These are phyloP conservation scores for Pomacea maculata DNA, from an alignment of 1,140 invertebrate genomes.

Conservation along the genomic window DNA sequence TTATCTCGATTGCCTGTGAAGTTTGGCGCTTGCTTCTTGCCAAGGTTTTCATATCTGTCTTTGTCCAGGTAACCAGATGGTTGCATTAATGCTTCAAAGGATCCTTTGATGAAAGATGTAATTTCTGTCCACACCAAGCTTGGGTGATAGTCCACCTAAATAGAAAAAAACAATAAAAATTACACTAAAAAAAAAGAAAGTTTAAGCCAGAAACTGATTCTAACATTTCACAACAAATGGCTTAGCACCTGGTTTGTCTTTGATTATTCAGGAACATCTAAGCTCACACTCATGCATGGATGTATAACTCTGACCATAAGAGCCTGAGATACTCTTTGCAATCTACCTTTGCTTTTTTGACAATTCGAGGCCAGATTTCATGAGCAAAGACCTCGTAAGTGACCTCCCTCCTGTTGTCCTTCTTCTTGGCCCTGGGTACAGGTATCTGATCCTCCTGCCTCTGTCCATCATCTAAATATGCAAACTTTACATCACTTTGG, in stretches of 20 bases:
- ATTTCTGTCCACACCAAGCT: slow-evolving; percentile 58
- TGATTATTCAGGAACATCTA: not conserved
- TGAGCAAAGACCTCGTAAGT: slow-evolving; percentile 56
- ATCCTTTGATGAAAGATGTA: slow-evolving; percentile 59
- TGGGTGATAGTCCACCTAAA: slow-evolving; percentile 45
- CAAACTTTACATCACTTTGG: no score
- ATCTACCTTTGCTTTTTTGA: slow-evolving; percentile 35
- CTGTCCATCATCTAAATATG: no score
- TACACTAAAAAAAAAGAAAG: no score
- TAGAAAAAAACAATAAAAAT: not conserved
- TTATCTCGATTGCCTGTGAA: slow-evolving; percentile 47
- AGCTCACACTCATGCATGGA: not conserved
- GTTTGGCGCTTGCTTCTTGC: slow-evolving; percentile 55
- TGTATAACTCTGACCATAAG: no score
- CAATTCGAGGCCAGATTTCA: slow-evolving; percentile 53
- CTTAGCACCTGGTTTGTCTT: no score
- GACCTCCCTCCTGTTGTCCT: slow-evolving; percentile 46
- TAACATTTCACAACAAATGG: no score
- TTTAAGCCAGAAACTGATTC: no score
- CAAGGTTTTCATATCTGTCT: slow-evolving; percentile 47
- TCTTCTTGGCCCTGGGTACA: slow-evolving; percentile 14
- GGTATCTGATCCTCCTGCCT: no score
- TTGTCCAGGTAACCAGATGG: slow-evolving; percentile 38
- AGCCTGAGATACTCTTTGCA: not conserved
- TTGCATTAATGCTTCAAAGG: slow-evolving; percentile 47